phyloP scores from a whole-genome alignment of 35 echinoderm and acorn worm species.

The Ptychodera flava region DNA sequence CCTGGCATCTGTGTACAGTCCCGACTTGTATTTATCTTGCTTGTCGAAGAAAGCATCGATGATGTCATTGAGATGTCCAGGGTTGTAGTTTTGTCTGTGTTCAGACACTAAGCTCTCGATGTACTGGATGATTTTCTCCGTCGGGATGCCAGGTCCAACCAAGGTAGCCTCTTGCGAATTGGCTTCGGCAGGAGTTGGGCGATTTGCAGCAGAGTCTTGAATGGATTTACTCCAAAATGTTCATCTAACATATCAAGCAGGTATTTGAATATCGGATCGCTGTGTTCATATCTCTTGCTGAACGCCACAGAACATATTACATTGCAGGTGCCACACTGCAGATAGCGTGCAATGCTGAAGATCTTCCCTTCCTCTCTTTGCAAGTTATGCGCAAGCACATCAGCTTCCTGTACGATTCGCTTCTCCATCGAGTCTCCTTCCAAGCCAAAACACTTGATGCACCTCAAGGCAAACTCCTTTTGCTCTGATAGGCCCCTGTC shows the following conservation, averaged over 20 bases:
- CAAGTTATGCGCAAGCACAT: not conserved
- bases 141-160: not conserved
- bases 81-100: not conserved
- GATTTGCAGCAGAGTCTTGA: not conserved
- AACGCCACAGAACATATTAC: constrained; percentile 61
- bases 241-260: constrained; percentile 14
- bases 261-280: constrained; percentile 29
- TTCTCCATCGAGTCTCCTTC: not conserved
- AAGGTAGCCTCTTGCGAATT: not conserved
- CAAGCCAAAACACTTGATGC: not conserved
- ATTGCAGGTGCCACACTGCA: constrained; percentile 25
- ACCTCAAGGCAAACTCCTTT: not conserved
- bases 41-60: not conserved
- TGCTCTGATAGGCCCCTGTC: not conserved
- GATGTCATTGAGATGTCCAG: not conserved
- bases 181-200: not conserved
- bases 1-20: not conserved
- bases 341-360: not conserved
- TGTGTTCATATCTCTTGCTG: constrained; percentile 40
- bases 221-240: constrained; percentile 9
- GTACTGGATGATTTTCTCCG: not conserved
- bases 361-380: not conserved
- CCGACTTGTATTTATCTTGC: not conserved
- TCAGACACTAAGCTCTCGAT: not conserved
- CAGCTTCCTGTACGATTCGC: not conserved